These are phyloP conservation scores for Corythornis madagascariensis DNA, from an alignment of 2,113 vertebrate genomes.

Conservation along the genomic window DNA sequence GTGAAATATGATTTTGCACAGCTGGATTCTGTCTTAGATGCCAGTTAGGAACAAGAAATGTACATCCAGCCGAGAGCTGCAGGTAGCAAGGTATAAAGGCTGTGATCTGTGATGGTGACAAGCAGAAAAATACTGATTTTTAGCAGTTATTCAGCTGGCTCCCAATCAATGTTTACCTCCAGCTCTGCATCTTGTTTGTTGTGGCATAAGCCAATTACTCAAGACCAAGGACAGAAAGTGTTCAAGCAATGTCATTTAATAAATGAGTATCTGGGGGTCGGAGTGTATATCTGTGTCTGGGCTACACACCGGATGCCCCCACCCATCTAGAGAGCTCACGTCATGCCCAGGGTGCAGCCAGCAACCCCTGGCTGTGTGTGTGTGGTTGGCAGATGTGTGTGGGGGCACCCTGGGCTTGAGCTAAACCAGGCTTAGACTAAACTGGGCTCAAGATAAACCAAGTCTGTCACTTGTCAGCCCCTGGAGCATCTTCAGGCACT, in stretches of 20 bases:
- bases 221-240: neutral
- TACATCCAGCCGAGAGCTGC: conserved; percentile 24
- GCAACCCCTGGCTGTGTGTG: no score
- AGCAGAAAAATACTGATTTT: conserved; percentile 43
- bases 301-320: neutral
- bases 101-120: conserved; percentile 9
- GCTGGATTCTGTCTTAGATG: conserved; percentile 53
- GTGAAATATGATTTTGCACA: conserved; percentile 57
- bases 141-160: conserved; percentile 14
- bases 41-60: conserved; percentile 46
- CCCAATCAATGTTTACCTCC: conserved; percentile 15
- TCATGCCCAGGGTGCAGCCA: no score
- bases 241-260: neutral
- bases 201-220: neutral
- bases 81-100: conserved; percentile 34
- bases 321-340: no score
- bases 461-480: no score
- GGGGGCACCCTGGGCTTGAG: no score
- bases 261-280: neutral
- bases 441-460: no score
- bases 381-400: no score
- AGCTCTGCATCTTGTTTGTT: neutral
- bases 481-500: no score
- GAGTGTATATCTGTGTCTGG: neutral
- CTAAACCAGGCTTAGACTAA: no score